Percentiles rank a stretch among this genome's conserved stretches.
Conservation (phyloP, 2,797 vertebrate species). For the Chromis chromis region DNA sequence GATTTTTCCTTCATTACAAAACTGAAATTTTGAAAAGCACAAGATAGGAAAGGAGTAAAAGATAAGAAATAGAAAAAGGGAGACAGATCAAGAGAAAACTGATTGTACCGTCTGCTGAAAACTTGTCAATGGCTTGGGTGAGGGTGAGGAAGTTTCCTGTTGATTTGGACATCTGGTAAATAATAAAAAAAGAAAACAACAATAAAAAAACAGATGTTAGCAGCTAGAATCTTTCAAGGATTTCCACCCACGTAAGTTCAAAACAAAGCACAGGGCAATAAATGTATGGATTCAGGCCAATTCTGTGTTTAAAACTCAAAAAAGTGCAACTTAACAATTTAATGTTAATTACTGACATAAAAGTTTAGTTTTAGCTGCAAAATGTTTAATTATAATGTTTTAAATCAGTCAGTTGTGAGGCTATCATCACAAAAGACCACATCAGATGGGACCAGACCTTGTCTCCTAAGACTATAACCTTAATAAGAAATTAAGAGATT, state of each 20-base stretch:
- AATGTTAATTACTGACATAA: constrained; percentile 16
- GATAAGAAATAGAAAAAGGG: neutral
- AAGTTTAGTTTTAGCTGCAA: neutral
- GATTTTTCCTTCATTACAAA: constrained; percentile 14
- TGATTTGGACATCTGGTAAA: constrained; percentile 97
- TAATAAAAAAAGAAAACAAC: constrained; percentile 4
- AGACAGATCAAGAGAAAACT: constrained; percentile 24
- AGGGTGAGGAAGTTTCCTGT: constrained; percentile 99
- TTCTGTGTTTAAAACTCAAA: constrained; percentile 38
- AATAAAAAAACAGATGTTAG: constrained; percentile 64
- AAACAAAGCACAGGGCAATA: constrained; percentile 19
- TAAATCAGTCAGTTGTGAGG: neutral
- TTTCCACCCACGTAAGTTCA: constrained; percentile 26
- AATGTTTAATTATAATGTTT: neutral
- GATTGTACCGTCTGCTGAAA: constrained; percentile 94
- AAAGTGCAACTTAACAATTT: constrained; percentile 23
- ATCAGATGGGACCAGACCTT: neutral
- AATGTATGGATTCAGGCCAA: neutral
- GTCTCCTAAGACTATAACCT: neutral
- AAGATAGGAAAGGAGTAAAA: constrained; percentile 9
- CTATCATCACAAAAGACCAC: neutral
- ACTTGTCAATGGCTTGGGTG: constrained; percentile 91
- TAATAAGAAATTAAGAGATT: neutral
- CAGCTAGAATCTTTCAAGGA: constrained; percentile 25
- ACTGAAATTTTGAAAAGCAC: neutral